phyloP scores from a whole-genome alignment of 1,140 invertebrate species.

The Listronotus bonariensis region DNA sequence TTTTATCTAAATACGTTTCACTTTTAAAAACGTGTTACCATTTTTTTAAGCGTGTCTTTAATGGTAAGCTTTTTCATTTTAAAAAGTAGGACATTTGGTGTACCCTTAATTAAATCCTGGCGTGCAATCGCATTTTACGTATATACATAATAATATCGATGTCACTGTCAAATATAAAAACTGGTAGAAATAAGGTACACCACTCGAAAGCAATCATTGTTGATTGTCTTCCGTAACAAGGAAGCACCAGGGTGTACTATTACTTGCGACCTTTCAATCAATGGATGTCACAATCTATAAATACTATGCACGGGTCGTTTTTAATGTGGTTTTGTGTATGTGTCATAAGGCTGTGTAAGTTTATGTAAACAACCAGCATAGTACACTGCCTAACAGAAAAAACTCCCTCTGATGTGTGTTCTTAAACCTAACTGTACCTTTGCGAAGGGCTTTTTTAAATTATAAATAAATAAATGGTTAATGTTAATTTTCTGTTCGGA shows the following conservation, averaged over 20 bases:
- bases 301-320: conserved; percentile 49
- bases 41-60: too few relatives aligned
- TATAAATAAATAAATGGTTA: conserved; percentile 22
- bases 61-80: too few relatives aligned
- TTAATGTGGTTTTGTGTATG: conserved; percentile 55
- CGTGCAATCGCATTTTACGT: neutral
- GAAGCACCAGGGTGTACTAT: conserved; percentile 56
- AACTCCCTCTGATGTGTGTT: conserved; percentile 12
- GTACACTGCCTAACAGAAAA: conserved; percentile 27
- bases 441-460: conserved; percentile 18
- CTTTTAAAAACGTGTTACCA: neutral
- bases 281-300: conserved; percentile 48
- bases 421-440: conserved; percentile 17
- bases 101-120: neutral
- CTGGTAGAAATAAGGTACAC: conserved; percentile 35
- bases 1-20: conserved; percentile 1
- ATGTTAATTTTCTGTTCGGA: conserved; percentile 31
- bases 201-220: conserved; percentile 53
- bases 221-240: conserved; percentile 56
- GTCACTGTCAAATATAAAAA: conserved; percentile 26
- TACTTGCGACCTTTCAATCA: conserved; percentile 56
- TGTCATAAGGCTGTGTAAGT: conserved; percentile 57
- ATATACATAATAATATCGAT: conserved; percentile 16
- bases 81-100: too few relatives aligned
- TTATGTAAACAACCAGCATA: conserved; percentile 46